Percentiles rank a stretch among this genome's conserved stretches.
phyloP scores from a whole-genome alignment of 2,888 invertebrate genomes.

The Cephalotes varians region DNA sequence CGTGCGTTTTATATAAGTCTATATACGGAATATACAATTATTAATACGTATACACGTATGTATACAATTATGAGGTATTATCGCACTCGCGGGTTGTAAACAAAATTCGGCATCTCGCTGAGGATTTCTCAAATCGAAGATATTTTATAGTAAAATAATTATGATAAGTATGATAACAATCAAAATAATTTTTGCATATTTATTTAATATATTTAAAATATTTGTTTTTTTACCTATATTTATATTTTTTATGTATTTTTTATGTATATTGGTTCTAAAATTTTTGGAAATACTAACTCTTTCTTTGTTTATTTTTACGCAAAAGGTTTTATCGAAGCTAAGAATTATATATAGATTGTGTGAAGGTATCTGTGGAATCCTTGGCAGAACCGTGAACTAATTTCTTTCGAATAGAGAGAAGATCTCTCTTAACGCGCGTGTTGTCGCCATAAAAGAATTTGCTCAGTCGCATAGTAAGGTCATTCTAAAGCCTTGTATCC shows the following conservation, averaged over 20 bases:
- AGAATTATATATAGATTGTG: background rate
- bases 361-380: constrained; percentile 42
- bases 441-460: constrained; percentile 35
- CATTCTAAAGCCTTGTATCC: too few species aligned
- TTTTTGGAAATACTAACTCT: background rate
- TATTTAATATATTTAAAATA: constrained; percentile 10
- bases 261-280: background rate
- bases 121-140: constrained; percentile 45
- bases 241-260: background rate
- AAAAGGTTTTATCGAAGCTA: background rate
- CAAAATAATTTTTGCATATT: background rate
- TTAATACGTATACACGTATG: constrained; percentile 64
- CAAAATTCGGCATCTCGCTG: constrained; percentile 28
- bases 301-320: background rate
- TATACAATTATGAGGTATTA: constrained; percentile 64
- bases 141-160: too few species aligned
- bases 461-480: too few species aligned
- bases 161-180: too few species aligned
- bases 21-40: constrained; percentile 70
- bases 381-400: constrained; percentile 48
- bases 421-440: constrained; percentile 26
- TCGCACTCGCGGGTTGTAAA: constrained; percentile 59
- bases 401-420: constrained; percentile 51
- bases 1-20: constrained; percentile 77
- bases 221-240: background rate